Base-by-base conservation (phyloP, 2,888 invertebrate genomes). In the Agonopterix arenella region DNA sequence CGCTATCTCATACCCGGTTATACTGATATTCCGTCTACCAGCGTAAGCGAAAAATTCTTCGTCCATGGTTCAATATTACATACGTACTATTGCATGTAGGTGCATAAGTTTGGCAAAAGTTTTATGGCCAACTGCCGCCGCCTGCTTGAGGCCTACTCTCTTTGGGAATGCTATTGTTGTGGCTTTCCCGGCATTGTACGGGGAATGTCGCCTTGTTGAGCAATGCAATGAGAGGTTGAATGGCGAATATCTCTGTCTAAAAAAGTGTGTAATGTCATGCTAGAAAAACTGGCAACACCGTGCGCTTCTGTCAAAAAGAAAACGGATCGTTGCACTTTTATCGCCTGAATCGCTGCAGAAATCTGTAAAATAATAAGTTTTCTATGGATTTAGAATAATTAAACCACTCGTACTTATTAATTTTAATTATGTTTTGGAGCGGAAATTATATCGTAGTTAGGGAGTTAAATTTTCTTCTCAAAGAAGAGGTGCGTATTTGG, bases 391-490 rank as follows among this genome's bases (percentile, higher is more conserved):
- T 80, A 80, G 70, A 72, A 57, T 81, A 81, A 77, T 66, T 68
- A 69, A 59, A 68, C 56, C 63, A 62, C 59, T 73, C 72, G 77
- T 80, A 80, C 78, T 77, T 81, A 80, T 78, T 81, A 77, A 75
- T 80, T 82, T 78, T 77, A 81, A 91, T 83, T 80, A 95, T 96
- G 96, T 96, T 95, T 92, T 96, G 95, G 95, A 93, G 93, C 77
- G 93, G 92, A 76, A 95, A 94, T 86, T 92, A 92, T 78, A 90
- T 92, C 71, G 90, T 90, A 61, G 92, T 93, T 62, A 92, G 93
- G 66, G 93, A 94, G 82, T 92, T 96, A 76, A 95, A 94, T 78
- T 92, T 92, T 64, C 90, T 95, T 67, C 91, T 96, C 57, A 92
- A 92, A 71, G 94, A 94, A 81, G 93, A 95, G 92, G 96, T 94